Evolutionary conservation across 2,888 invertebrate species (phyloP), one percentile per base, ranked within the genome.

Genomic region (Lochmaea capreae): DNA sequence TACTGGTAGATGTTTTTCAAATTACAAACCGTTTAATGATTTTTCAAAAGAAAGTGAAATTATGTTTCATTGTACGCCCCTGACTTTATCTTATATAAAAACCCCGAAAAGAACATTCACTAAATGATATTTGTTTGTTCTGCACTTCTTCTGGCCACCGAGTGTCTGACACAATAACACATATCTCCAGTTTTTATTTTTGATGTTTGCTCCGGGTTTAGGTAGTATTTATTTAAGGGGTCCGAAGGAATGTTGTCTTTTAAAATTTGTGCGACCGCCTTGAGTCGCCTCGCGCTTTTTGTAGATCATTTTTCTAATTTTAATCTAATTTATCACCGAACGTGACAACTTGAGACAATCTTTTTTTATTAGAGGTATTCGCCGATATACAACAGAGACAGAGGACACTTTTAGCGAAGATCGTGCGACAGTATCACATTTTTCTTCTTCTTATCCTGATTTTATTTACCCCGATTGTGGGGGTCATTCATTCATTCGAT

Each of bases 151-250:
- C 67, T 71, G 79, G 76, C 79, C 82, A 81, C 83, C 81, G 78
- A 78, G 79, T 76, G 78, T 77, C 81, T 81, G 83, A 83, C 83
- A 83, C 81, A 83, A 83, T 83, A 83, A 84, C 82, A 82, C 82
- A 83, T 82, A 80, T 82, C 80, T 76, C 65, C 68, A 71, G 71
- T 82, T 80, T 81, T 77, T 79, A 78, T 77, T 78, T 79, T 74
- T 68, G 77, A 71, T 72, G 71, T 71, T 73, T 69, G 69, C 26
- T 68, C 75, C 26, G 70, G 42, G 75, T 79, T 78, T 79, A 78
- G 81, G 79, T 80, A 78, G 80, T 83, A 83, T 82, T 82, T 79
- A 79, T 80, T 80, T 81, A 78, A 77, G 77, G 78, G 75, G 79
- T 72, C 72, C 79, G 62, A 11, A 61, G 81, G 84, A 84, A 84